Evolutionary conservation across 2,797 vertebrate species (phyloP).

Genomic region (Antrozous pallidus): DNA sequence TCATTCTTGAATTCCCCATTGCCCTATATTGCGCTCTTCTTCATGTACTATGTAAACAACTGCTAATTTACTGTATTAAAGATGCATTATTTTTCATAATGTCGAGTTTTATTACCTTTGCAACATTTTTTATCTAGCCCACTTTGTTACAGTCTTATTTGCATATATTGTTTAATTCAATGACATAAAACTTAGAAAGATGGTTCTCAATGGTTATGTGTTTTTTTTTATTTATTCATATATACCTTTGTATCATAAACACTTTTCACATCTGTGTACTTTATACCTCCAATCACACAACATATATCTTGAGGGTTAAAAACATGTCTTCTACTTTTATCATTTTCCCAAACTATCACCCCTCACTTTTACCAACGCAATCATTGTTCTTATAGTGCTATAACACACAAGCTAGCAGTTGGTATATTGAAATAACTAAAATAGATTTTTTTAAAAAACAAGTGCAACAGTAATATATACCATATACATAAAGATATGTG

Average conservation of each 20-base stretch:
- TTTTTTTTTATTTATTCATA: conserved; percentile 45
- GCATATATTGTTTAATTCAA: background rate
- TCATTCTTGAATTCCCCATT: background rate
- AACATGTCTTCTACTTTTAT: background rate
- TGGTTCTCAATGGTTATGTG: background rate
- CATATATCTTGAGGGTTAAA: background rate
- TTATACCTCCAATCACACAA: background rate
- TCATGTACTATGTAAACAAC: background rate
- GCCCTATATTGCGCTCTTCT: background rate
- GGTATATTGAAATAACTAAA: background rate
- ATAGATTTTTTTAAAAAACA: background rate
- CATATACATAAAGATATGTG: background rate
- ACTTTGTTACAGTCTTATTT: background rate
- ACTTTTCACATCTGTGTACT: background rate
- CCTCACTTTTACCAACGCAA: conserved; percentile 5
- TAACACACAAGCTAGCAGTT: conserved; percentile 26
- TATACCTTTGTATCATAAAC: conserved; percentile 15
- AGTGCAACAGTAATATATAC: background rate
- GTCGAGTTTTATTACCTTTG: conserved; percentile 3
- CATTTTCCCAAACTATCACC: background rate
- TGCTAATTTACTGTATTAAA: conserved; percentile 26
- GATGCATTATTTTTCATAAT: background rate
- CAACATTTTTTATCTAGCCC: background rate
- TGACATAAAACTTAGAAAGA: conserved; percentile 8
- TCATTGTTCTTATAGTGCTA: background rate